Evolutionary conservation across 2,113 vertebrate genomes (phyloP), one percentile per base, ranked within the genome.

Genomic region (Halichoeres trimaculatus): DNA sequence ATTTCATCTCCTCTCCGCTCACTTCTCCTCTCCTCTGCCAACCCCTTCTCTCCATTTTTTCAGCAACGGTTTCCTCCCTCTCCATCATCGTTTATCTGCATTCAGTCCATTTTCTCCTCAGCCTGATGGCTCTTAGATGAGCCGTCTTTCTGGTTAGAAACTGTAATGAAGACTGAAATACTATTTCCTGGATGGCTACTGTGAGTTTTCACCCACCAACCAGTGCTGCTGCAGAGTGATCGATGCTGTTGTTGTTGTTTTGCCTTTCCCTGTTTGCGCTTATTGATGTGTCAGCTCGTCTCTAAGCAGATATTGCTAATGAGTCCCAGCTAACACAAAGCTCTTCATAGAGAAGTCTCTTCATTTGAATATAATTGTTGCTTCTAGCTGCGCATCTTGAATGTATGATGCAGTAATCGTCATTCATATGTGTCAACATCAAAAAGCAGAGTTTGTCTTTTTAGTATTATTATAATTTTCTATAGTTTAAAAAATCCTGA

Each of bases 141-240:
- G 88, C 76, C 80, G 87, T 88, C 85, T 88, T 72, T 86, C 85
- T 85, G 89, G 81, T 91, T 90, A 89, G 78, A 85, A 82, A 74
- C 72, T 76, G 84, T 92, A 93, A 93, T 92, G 91, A 92, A 91
- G 90, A 91, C 87, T 92, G 90, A 92, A 93, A 90, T 90, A 91
- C 92, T 86, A 92, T 92, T 93, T 93, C 89, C 89, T 84, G 72
- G 77, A 86, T 75, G 85, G 86, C 85, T 76, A 83, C 83, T 85
- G 81, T 81, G 88, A 87, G 81, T 89, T 91, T 91, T 86, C 78
- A 45, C 68, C 79, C 83, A 80, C 81, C 84, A 82, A 74, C 81
- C 70, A 68, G 35, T 57, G 52, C 70, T 89, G 88, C 88, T 86
- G 88, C 84, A 84, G 84, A 89, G 87, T 91, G 91, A 92, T 92